These are phyloP conservation scores for Xanthia icteritia DNA, from an alignment of 2,888 invertebrate genomes.

Conservation along the genomic window DNA sequence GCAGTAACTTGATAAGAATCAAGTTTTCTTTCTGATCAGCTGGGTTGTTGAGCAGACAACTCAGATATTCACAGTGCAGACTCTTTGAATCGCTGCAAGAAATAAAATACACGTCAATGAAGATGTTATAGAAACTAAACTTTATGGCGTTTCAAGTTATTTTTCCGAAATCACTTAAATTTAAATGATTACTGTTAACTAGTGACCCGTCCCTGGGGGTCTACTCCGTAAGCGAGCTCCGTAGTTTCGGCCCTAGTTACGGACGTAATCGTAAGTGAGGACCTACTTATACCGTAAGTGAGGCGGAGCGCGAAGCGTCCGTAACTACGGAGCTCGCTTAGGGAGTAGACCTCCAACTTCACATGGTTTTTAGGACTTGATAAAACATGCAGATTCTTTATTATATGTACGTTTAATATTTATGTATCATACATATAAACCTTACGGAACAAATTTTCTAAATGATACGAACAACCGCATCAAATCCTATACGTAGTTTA, in stretches of 20 bases:
- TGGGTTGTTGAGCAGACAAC: constrained; percentile 66
- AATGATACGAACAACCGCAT: too few species aligned
- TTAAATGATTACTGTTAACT: not conserved
- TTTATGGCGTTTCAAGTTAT: not conserved
- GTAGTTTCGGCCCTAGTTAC: too few species aligned
- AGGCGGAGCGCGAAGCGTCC: too few species aligned
- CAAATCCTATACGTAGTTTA: not conserved
- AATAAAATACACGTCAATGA: not conserved
- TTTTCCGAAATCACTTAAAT: not conserved
- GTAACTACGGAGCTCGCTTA: too few species aligned
- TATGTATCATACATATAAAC: not conserved
- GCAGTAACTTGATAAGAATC: constrained; percentile 80
- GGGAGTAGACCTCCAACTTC: too few species aligned
- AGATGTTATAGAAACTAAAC: not conserved
- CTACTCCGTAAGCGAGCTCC: too few species aligned
- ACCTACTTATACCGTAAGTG: too few species aligned
- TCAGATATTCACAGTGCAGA: constrained; percentile 79
- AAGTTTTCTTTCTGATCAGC: constrained; percentile 73
- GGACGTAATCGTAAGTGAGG: too few species aligned
- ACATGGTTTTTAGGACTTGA: not conserved
- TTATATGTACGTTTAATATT: not conserved
- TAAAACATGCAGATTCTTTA: not conserved
- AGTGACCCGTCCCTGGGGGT: not conserved
- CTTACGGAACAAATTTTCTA: not conserved
- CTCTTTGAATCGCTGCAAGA: constrained; percentile 74